These are phyloP conservation scores for Papilio polyxenes DNA, from an alignment of 1,140 invertebrate genomes.

Conservation along the genomic window DNA sequence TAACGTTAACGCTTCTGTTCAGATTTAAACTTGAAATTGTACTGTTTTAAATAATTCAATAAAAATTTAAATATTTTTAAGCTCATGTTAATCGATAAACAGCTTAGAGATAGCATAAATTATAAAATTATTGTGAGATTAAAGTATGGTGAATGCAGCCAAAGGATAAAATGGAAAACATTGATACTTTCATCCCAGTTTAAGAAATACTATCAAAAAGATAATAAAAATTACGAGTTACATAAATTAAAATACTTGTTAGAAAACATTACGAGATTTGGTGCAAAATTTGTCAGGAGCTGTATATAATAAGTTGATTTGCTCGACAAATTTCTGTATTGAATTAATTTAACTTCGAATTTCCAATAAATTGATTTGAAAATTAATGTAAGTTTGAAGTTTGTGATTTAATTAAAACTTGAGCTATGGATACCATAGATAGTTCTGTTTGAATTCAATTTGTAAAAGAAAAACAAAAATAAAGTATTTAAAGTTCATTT, in stretches of 20 bases:
- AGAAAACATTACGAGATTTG: background rate
- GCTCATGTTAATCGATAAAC: too few relatives aligned
- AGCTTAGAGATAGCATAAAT: too few relatives aligned
- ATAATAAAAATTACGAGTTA: too few relatives aligned
- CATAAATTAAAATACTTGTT: background rate
- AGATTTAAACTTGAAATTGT: background rate
- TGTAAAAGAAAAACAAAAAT: background rate
- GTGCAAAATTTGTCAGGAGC: background rate
- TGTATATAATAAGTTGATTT: background rate
- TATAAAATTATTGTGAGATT: too few relatives aligned
- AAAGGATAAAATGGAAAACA: too few relatives aligned
- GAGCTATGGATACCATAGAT: background rate
- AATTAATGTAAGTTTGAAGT: conserved; percentile 10
- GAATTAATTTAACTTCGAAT: conserved; percentile 15
- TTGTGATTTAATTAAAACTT: conserved; percentile 23
- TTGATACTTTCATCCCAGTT: too few relatives aligned
- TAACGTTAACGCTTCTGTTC: background rate
- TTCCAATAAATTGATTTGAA: conserved; percentile 27
- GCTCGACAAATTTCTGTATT: conserved; percentile 14
- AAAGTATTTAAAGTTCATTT: background rate
- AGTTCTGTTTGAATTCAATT: background rate
- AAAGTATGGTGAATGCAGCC: too few relatives aligned
- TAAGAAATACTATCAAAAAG: too few relatives aligned
- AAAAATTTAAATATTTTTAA: background rate
- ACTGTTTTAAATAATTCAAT: background rate